Conservation (phyloP, 1,140 invertebrate species). For the Bombus balteatus region DNA sequence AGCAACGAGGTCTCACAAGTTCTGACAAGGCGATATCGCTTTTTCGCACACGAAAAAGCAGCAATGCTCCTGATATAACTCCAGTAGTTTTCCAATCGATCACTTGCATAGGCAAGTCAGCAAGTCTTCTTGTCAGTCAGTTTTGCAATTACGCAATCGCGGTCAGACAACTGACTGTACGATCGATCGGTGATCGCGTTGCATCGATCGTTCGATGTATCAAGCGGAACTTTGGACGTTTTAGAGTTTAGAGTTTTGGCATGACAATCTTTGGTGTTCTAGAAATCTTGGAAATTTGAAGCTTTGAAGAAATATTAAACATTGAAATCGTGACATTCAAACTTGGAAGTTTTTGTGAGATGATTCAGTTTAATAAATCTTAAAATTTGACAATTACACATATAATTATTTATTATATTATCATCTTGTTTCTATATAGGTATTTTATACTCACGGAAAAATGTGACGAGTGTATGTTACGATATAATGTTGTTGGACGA, state of each 20-base stretch:
- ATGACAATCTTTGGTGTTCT: background rate
- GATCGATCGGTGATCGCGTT: background rate
- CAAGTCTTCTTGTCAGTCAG: background rate
- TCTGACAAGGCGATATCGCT: background rate
- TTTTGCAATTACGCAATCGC: constrained; percentile 28
- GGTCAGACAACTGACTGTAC: background rate
- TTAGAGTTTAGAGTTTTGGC: background rate
- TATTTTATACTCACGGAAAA: too few relatives aligned
- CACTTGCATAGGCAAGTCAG: background rate
- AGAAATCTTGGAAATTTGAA: background rate
- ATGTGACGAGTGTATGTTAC: too few relatives aligned
- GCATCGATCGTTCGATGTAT: background rate
- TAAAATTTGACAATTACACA: too few relatives aligned
- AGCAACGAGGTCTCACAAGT: too few relatives aligned
- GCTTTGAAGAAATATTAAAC: background rate
- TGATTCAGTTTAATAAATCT: too few relatives aligned
- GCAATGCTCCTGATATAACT: too few relatives aligned
- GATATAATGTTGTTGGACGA: too few relatives aligned
- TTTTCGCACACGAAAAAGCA: background rate
- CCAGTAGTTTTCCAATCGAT: constrained; percentile 28
- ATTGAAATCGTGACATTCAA: too few relatives aligned
- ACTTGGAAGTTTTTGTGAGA: too few relatives aligned
- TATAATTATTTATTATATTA: too few relatives aligned
- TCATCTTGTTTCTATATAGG: too few relatives aligned
- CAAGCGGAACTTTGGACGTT: background rate